A percentile compares a stretch with the other conserved stretches of the same genome.
These are phyloP conservation scores for Falco novaeseelandiae DNA, from an alignment of 2,797 vertebrate species.

Conservation along the genomic window DNA sequence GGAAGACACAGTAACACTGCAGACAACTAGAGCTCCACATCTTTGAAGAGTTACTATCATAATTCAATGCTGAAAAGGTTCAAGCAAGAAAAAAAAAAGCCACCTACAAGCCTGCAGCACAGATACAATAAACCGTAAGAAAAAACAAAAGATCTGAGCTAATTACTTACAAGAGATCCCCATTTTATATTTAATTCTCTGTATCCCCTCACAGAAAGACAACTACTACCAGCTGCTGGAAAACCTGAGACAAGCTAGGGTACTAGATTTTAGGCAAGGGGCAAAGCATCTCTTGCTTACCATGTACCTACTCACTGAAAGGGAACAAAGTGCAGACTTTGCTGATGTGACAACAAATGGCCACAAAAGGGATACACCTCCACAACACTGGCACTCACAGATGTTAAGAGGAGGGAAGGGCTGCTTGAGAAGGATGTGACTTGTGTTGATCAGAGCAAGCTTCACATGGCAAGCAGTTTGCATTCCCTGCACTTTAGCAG, in stretches of 20 bases:
- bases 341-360: neutral
- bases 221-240: neutral
- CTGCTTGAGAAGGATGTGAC: neutral
- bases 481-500: neutral
- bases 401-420: neutral
- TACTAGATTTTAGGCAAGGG: neutral
- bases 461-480: neutral
- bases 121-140: neutral
- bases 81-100: neutral
- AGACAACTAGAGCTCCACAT: neutral
- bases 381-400: neutral
- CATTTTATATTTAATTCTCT: neutral
- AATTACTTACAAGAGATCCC: neutral
- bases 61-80: neutral
- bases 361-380: neutral
- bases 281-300: neutral
- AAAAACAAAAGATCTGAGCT: neutral
- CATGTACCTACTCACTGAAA: neutral
- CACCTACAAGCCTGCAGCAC: neutral
- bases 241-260: neutral
- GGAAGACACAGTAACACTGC: neutral
- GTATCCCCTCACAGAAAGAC: neutral
- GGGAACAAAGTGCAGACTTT: neutral
- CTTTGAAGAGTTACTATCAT: neutral
- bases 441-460: neutral